A percentile compares a stretch with the other conserved stretches of the same genome.
Conservation (phyloP, 2,888 invertebrate species). For the Oasisia sp. region DNA sequence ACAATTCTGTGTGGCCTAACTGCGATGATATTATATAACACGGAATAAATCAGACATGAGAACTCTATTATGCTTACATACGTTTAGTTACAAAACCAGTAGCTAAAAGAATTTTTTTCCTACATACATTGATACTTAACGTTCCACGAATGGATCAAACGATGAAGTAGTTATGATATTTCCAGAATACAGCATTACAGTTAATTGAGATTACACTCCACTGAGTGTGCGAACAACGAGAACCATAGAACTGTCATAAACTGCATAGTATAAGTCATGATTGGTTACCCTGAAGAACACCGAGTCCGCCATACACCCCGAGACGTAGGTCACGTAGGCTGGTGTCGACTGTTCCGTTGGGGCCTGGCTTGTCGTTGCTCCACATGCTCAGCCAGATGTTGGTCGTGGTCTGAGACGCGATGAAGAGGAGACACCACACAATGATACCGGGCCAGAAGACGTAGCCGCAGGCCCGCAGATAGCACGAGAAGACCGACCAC, state of each 20-base stretch:
- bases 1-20: not conserved
- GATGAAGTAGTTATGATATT: not conserved
- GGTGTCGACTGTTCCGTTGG: slow-evolving; percentile 44
- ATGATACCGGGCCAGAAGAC: slow-evolving; percentile 47
- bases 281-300: slow-evolving; percentile 40
- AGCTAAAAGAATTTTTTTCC: too few relatives aligned
- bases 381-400: slow-evolving; percentile 52
- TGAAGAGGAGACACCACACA: slow-evolving; percentile 32
- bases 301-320: slow-evolving; percentile 67
- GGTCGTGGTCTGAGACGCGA: slow-evolving; percentile 31
- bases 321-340: slow-evolving; percentile 59
- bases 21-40: not conserved
- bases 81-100: too few relatives aligned
- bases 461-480: slow-evolving; percentile 55
- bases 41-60: not conserved
- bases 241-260: not conserved
- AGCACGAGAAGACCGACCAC: slow-evolving; percentile 55
- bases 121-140: too few relatives aligned
- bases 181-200: not conserved
- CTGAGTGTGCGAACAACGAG: not conserved
- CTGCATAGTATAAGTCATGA: not conserved
- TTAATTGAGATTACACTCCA: not conserved
- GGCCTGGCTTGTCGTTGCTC: slow-evolving; percentile 43
- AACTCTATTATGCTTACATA: not conserved
- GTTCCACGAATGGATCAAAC: too few relatives aligned